A percentile compares a stretch with the other conserved stretches of the same genome.
phyloP scores from a whole-genome alignment of 2,888 invertebrate species.

The Mamestra brassicae region DNA sequence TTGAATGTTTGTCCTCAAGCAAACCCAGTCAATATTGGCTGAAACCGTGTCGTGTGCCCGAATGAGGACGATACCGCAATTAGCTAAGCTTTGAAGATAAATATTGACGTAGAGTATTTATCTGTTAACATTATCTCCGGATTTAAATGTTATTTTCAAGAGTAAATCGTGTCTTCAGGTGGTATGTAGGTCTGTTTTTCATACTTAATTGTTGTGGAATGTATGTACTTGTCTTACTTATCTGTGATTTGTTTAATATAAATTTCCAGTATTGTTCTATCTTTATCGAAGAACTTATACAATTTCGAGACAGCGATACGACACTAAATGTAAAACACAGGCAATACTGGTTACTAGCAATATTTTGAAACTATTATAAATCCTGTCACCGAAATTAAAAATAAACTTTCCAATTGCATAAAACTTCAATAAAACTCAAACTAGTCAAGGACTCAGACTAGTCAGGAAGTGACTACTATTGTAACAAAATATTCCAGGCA shows the following conservation, averaged over 20 bases:
- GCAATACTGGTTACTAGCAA: no score
- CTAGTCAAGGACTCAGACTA: no score
- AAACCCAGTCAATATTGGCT: conserved; percentile 45
- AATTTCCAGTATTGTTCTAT: neutral
- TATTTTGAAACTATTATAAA: no score
- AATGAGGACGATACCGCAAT: conserved; percentile 65
- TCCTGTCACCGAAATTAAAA: no score
- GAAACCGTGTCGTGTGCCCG: conserved; percentile 35
- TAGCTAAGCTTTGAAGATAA: conserved; percentile 51
- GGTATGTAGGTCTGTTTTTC: conserved; percentile 20
- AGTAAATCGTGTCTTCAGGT: conserved; percentile 1
- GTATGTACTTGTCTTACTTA: neutral
- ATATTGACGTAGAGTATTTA: conserved; percentile 51
- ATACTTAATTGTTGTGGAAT: neutral
- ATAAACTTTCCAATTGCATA: no score
- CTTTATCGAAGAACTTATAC: neutral
- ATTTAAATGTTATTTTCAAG: conserved; percentile 39
- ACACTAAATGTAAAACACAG: no score
- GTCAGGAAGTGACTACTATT: no score
- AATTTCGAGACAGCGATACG: no score
- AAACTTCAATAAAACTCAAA: no score
- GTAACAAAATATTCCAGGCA: no score
- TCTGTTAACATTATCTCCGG: conserved; percentile 36
- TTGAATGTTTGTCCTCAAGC: conserved; percentile 40
- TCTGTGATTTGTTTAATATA: neutral